These are phyloP conservation scores for Phyllostomus discolor DNA, from an alignment of 2,113 vertebrate species.

Conservation along the genomic window DNA sequence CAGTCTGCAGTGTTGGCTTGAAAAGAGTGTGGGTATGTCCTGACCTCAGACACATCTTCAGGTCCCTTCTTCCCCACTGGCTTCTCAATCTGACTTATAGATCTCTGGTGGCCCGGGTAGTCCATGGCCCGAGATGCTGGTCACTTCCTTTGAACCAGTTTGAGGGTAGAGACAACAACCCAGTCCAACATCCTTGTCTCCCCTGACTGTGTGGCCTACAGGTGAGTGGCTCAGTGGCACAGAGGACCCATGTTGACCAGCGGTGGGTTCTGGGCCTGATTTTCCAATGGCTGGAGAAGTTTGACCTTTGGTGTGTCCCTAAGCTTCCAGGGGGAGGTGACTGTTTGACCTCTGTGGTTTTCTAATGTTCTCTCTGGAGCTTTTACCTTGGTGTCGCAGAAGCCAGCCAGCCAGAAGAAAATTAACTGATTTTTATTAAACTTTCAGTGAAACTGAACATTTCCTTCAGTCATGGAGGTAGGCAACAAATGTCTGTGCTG, in stretches of 20 bases:
- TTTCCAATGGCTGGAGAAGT: not conserved
- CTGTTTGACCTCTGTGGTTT: not conserved
- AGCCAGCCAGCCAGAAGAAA: not conserved
- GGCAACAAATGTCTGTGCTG: not conserved
- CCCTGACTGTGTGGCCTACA: not conserved
- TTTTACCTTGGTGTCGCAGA: not conserved
- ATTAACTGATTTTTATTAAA: not conserved
- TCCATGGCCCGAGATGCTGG: not conserved
- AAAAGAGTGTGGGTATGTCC: not conserved
- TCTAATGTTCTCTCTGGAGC: not conserved
- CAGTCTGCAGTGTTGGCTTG: not conserved
- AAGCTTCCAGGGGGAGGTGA: not conserved
- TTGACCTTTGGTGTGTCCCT: not conserved
- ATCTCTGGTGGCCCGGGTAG: not conserved
- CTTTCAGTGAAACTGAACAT: not conserved
- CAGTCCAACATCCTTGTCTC: not conserved
- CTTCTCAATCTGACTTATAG: not conserved
- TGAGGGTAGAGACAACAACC: not conserved
- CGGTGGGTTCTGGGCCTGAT: not conserved
- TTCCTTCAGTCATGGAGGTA: not conserved
- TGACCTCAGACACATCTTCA: not conserved
- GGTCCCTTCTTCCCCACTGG: not conserved
- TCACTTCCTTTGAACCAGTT: not conserved
- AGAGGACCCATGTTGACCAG: fast-evolving
- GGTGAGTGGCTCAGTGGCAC: not conserved